Base-by-base conservation (phyloP, 2,888 invertebrate genomes). In the Bibio marci region DNA sequence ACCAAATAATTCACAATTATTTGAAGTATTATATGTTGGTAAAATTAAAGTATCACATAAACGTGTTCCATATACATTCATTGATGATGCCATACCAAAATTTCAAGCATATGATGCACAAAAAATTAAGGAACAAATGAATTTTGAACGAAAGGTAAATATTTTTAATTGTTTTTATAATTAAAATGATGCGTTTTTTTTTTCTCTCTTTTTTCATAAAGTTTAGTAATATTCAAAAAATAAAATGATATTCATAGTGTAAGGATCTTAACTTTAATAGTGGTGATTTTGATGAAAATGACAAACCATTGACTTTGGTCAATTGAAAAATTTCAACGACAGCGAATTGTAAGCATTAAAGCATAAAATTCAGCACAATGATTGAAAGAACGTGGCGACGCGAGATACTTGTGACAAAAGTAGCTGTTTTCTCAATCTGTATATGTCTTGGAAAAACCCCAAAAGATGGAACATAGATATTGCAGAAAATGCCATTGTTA, bases 11-110 rank as follows among this genome's bases (percentile, higher is more conserved):
- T 85, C 86, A 18, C 86, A 86, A 56, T 87, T 87, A 61, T 87
- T 87, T 53, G 87, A 88, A 70, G 85, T 82, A 3, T 66, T 91
- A 46, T 92, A 92, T 58, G 78, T 92, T 35, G 92, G 92, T 0
- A 87, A 88, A 64, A 87, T 90, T 35, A 76, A 82, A 47, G 83
- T 90, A 48, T 81, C 85, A 30, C 80, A 83, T 52, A 75, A 83
- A 52, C 87, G 86, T 55, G 80, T 87, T 1, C 82, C 88, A 1
- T 82, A 85, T 47, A 73, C 81, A 0, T 79, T 92, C 50, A 87
- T 92, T 48, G 94, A 94, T 54, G 90, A 91, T 55, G 86, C 91
- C 2, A 63, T 92, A 41, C 71, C 76, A 42, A 87, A 85, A 58
- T 86, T 92, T 51, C 74, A 76, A 44, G 71, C 73, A 19, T 80